Percentiles rank a stretch among this genome's conserved stretches.
phyloP scores from a whole-genome alignment of 2,113 vertebrate species.

The Poicephalus gulielmi region DNA sequence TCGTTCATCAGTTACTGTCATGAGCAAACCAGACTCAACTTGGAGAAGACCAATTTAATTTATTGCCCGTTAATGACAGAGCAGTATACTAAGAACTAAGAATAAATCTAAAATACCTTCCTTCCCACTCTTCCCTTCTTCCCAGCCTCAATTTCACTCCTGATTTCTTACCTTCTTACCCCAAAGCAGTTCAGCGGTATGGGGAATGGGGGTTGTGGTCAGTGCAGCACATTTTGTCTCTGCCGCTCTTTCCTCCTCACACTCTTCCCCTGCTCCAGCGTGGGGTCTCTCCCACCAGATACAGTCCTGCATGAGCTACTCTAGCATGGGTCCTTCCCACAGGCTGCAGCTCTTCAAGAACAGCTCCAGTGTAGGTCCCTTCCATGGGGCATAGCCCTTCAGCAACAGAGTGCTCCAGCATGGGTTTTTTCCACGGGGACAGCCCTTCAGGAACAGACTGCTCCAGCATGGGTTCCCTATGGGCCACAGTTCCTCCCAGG shows the following conservation, averaged over 20 bases:
- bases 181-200: rapidly evolving
- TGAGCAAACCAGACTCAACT: neutral
- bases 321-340: neutral
- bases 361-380: neutral
- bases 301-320: neutral
- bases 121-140: neutral
- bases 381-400: rapidly evolving
- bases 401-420: neutral
- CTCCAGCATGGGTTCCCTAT: neutral
- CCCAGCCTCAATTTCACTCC: neutral
- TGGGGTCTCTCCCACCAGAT: neutral
- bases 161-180: neutral
- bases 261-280: neutral
- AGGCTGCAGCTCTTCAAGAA: neutral
- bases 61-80: neutral
- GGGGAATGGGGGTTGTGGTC: neutral
- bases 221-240: neutral
- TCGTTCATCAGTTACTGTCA: rapidly evolving
- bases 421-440: neutral
- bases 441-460: neutral
- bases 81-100: neutral
- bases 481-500: too few relatives aligned
- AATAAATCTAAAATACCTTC: neutral
- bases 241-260: neutral
- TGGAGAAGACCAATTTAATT: neutral